Conservation (phyloP, 2,888 invertebrate genomes). For the Tachina lurida region DNA sequence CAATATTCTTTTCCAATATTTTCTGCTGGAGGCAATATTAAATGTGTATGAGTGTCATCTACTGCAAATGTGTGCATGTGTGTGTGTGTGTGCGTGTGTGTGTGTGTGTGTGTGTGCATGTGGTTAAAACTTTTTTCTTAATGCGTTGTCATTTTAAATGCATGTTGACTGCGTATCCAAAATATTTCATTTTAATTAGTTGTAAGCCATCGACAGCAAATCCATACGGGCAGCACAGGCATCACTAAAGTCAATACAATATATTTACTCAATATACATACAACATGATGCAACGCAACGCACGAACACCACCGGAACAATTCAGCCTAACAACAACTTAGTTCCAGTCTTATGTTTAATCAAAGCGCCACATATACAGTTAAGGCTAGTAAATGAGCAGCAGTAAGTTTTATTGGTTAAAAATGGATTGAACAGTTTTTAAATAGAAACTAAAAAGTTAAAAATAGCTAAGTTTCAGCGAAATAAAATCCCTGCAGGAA, state of each 20-base stretch:
- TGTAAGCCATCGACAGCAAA: conserved; percentile 70
- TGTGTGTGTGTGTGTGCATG: neutral
- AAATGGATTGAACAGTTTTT: no score
- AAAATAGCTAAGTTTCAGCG: no score
- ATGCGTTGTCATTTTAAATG: conserved; percentile 72
- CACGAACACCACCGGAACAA: neutral
- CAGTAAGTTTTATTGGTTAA: neutral
- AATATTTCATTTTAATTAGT: conserved; percentile 72
- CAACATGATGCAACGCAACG: conserved; percentile 2
- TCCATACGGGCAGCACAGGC: conserved; percentile 61
- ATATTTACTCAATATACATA: conserved; percentile 30
- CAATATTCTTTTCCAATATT: conserved; percentile 20
- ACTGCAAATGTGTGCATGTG: no score
- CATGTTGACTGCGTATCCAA: conserved; percentile 71
- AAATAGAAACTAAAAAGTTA: neutral
- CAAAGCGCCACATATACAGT: conserved; percentile 39
- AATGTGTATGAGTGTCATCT: neutral
- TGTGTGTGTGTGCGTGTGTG: neutral
- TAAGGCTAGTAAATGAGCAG: neutral
- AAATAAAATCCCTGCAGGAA: no score
- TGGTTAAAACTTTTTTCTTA: conserved; percentile 32
- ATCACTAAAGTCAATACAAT: conserved; percentile 66
- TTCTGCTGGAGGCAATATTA: neutral
- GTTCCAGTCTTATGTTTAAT: conserved; percentile 35
- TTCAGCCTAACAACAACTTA: conserved; percentile 17